A percentile compares a stretch with the other conserved stretches of the same genome.
Evolutionary conservation across 2,113 vertebrate genomes (phyloP).

Genomic region (Caretta caretta): DNA sequence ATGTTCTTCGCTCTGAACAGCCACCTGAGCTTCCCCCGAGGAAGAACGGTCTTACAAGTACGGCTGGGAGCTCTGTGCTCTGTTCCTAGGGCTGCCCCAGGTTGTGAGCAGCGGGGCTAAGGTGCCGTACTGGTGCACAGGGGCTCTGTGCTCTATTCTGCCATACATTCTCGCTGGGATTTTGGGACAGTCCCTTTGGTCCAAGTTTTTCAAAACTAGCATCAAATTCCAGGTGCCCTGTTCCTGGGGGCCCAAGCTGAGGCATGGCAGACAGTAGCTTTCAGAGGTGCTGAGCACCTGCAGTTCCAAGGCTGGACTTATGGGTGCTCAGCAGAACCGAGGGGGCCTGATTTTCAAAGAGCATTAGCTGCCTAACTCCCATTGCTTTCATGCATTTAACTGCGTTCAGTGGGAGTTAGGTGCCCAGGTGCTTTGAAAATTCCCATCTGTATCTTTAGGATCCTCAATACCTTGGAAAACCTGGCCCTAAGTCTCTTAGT

Average conservation of each 20-base stretch:
- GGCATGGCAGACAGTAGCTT: too few relatives aligned
- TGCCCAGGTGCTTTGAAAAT: background rate
- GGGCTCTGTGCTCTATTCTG: too few relatives aligned
- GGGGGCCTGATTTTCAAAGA: background rate
- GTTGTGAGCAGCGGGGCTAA: background rate
- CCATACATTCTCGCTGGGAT: background rate
- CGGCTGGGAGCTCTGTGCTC: background rate
- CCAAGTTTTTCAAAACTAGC: background rate
- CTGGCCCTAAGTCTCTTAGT: fast-evolving
- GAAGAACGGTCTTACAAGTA: background rate
- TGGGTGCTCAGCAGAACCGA: background rate
- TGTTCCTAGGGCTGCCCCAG: background rate
- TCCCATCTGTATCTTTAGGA: background rate
- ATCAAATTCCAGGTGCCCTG: background rate
- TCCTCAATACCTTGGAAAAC: background rate
- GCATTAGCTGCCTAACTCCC: fast-evolving
- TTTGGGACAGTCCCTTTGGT: background rate
- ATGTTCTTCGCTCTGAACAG: background rate
- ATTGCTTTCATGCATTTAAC: background rate
- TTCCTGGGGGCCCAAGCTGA: background rate
- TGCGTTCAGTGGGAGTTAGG: background rate
- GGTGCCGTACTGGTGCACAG: too few relatives aligned
- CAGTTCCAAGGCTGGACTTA: background rate
- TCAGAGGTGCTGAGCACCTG: background rate
- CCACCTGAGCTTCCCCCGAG: background rate